Base-by-base conservation (phyloP, 2,888 invertebrate species). In the Pseudoips prasinana region DNA sequence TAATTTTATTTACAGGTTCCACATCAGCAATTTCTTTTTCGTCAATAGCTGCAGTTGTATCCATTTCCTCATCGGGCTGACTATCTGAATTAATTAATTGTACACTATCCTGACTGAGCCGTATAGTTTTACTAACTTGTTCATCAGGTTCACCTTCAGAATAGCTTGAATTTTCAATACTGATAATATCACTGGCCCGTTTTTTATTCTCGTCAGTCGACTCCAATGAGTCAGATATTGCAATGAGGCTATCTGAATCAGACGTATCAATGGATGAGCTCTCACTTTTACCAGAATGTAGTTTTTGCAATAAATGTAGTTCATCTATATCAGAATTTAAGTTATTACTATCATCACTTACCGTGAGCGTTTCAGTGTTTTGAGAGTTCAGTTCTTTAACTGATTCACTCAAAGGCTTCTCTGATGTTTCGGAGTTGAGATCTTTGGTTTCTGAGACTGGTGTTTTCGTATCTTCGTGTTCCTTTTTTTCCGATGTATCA, bases 111-210 rank as follows among this genome's bases (percentile, higher is more conserved):
- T n/a, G 7, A 20, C n/a, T 14, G 5, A 14, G 14, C 5, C 14
- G 14, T 14, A 3, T 14, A 14, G 14, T n/a, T n/a, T 20, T 20
- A 2, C 2, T 5, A 7, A 20, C 20, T 7, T 18, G 28, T 29
- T 46, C 44, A 31, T 53, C 57, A 7, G 27, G 40, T 47, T 85
- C 84, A 3, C 71, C 67, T 58, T 84, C 86, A 8, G 86, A 85
- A 42, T 73, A 81, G 61, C 80, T 86, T 1, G 87, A 87, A 54
- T 87, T 78, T 69, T 85, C 87, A 46, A 86, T 84, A 44, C 87
- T 87, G 10, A 87, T 83, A 8, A 86, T 71, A 42, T 78, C 78
- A 50, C 59, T 58, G 0, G 30, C 22, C 14, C 47, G 55, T 26
- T 53, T 64, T 38, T 51, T 61, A 33, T 46, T 58, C 8, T 73